These are phyloP conservation scores for mouse (Mus musculus) DNA, from an alignment of 2,113 vertebrate genomes.

Conservation along the genomic window DNA sequence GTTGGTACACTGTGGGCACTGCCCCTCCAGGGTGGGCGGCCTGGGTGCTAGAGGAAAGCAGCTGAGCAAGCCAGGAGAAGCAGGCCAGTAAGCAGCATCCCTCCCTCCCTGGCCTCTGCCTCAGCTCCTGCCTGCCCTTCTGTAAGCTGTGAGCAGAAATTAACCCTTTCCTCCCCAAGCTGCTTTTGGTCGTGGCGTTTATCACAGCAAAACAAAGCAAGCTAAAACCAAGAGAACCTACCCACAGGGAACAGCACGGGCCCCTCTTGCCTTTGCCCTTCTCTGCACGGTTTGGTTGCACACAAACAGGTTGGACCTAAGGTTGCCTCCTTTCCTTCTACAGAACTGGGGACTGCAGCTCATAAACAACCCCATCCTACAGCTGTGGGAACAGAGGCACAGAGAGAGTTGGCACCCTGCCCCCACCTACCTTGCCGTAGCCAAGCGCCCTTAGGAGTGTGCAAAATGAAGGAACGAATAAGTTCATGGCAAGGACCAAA, in stretches of 20 bases:
- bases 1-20: not conserved
- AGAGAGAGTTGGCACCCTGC: not conserved
- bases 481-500: not conserved
- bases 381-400: not conserved
- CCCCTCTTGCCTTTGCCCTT: not conserved
- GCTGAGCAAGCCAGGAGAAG: not conserved
- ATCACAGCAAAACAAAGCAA: not conserved
- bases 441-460: not conserved
- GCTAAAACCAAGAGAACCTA: not conserved
- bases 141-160: not conserved
- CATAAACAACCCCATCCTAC: not conserved
- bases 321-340: not conserved
- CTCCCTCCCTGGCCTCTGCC: not conserved
- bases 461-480: not conserved
- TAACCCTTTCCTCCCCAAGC: not conserved
- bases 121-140: not conserved
- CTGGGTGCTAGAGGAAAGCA: not conserved
- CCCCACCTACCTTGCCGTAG: not conserved
- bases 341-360: not conserved
- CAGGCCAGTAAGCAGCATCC: too few species aligned
- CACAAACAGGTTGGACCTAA: not conserved
- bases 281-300: not conserved
- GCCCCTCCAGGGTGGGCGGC: not conserved
- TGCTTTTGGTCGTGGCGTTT: not conserved
- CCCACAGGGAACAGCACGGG: not conserved